Evolutionary conservation across 2,797 vertebrate species (phyloP), one percentile per base, ranked within the genome.

Genomic region (Phoeniculus purpureus): DNA sequence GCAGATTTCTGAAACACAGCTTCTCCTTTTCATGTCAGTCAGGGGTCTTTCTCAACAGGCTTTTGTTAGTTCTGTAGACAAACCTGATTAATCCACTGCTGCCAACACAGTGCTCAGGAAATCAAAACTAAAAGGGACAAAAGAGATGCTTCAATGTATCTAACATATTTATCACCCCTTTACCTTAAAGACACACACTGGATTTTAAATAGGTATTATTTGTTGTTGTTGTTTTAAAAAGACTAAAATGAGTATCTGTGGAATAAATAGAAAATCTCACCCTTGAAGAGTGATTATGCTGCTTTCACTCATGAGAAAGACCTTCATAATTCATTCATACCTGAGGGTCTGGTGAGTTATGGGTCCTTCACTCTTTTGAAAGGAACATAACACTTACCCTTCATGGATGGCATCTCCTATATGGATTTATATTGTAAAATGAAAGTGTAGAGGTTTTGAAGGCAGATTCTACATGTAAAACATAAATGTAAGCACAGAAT

Each of bases 271-370:
- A 94, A 75, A 80, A 89, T 52, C 58, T 95, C 82, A 88, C 59
- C 81, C 84, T 54, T 90, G 91, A 95, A 95, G 91, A 94, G 54
- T 77, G 72, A 94, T 90, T 87, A 87, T 71, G 66, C 84, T 95
- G 85, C 87, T 93, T 97, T 95, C 91, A 80, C 79, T 95, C 81
- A 45, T 32, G 59, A 90, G 56, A 80, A 86, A 93, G 56, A 47
- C 81, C 86, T 94, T 95, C 93, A 93, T 93, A 93, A 94, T 89
- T 94, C 87, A 92, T 94, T 88, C 85, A 84, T 78, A 94, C 68
- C 72, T 89, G 65, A 93, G 84, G 81, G 76, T 77, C 59, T 90
- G 70, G 20, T 84, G 79, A 94, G 62, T 89, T 93, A 87, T 67
- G 80, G 73, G 82, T 87, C 68, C 74, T 93, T 94, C 66, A 90